Evolutionary conservation across 2,888 invertebrate species (phyloP).

Genomic region (Chesias legatella): DNA sequence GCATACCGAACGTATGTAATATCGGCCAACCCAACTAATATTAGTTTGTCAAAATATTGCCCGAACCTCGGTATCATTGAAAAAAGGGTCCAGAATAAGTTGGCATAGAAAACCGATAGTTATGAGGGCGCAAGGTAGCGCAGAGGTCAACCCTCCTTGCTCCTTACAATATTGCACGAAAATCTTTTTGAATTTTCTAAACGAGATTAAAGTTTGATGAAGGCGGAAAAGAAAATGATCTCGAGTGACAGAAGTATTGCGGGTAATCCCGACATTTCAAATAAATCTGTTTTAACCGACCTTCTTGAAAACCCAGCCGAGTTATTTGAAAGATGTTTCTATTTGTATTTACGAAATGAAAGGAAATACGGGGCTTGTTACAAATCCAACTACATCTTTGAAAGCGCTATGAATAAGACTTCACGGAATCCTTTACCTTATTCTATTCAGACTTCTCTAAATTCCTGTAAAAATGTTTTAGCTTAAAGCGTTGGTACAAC

Average conservation of each 20-base stretch:
- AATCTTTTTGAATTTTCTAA: constrained; percentile 8
- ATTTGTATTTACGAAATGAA: too few relatives aligned
- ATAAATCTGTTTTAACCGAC: too few relatives aligned
- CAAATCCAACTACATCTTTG: too few relatives aligned
- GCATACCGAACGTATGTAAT: constrained; percentile 19
- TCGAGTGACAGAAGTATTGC: not conserved
- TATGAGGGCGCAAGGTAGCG: constrained; percentile 21
- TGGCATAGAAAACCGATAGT: constrained; percentile 19
- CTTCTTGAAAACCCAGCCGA: too few relatives aligned
- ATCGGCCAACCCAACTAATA: constrained; percentile 25
- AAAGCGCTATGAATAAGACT: too few relatives aligned
- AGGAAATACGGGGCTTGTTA: too few relatives aligned
- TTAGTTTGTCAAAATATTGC: constrained; percentile 31
- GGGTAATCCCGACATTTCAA: not conserved
- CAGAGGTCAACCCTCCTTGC: constrained; percentile 18
- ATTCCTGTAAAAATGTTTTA: not conserved
- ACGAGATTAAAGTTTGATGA: constrained; percentile 14
- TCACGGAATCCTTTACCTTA: too few relatives aligned
- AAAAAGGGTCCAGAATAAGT: constrained; percentile 25
- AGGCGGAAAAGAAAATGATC: constrained; percentile 3
- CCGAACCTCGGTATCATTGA: constrained; percentile 20
- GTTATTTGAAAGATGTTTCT: too few relatives aligned
- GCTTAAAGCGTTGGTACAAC: constrained; percentile 7
- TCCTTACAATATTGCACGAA: constrained; percentile 17
- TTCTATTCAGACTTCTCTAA: too few relatives aligned